Base-by-base conservation (phyloP, 2,113 vertebrate species). In the Pimephales promelas region DNA sequence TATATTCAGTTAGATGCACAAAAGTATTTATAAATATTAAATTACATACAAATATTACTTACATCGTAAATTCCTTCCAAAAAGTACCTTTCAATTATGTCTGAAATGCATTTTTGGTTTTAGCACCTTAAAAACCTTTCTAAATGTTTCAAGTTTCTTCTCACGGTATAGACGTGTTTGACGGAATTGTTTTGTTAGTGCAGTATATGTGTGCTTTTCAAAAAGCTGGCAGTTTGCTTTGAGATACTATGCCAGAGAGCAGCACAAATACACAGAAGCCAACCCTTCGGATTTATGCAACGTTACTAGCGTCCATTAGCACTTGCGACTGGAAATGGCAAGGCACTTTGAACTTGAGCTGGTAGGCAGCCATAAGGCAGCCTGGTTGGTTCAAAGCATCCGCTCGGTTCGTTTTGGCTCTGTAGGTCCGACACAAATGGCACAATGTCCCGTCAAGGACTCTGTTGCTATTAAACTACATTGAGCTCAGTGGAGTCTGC, bases 401-500 rank as follows among this genome's bases (percentile, higher is more conserved):
- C 36, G 0, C 36, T 62, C 6, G 1, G 84, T 91, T 70, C 85
- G 75, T 62, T n/a, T 76, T 10, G 71, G 66, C 64, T 86, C 61
- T 11, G 49, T 87, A 82, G 85, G 54, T 81, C 86, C 73, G 83
- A 89, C 82, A 87, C 89, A 92, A 90, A 73, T 83, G 54, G 83
- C 83, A 82, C 82, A 81, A 13, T 3, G 40, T 64, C 74, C 24
- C 73, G 75, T 43, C 13, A 83, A 79, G 86, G 78, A 79, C 90
- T 28, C 79, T 10, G 1, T n/a, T 74, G 36, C 34, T 45, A n/a
- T 49, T 92, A 95, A 40, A 90, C 83, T 34, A 90, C 68, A 54
- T 86, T 88, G 45, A 72, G 61, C 79, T 94, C 94, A 72, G 90
- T 85, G 0, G 91, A 92, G 47, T 93, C 93, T 0, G 88, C 87